Base-by-base conservation (phyloP, 2,113 vertebrate genomes). In the Vulpes lagopus region DNA sequence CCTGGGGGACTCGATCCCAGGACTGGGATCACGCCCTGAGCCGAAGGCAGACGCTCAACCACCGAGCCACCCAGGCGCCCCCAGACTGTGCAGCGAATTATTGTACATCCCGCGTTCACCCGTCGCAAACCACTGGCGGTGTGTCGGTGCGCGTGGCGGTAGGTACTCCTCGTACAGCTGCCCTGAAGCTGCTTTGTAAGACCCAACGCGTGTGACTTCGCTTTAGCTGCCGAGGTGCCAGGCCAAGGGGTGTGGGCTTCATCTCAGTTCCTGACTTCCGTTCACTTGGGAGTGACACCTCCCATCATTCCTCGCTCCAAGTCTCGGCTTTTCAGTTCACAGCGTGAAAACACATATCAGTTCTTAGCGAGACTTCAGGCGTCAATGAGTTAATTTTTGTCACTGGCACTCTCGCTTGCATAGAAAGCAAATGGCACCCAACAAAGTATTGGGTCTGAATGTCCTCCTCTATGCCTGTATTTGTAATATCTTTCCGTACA, bases 81-180 rank as follows among this genome's bases (percentile, higher is more conserved):
- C 43, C 43, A 43, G n/a, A 16, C 0, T 2, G 0, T 19, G 25
- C 7, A 3, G 1, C 0, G 5, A 4, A 20, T n/a, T 2, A 27
- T 20, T 30, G 0, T 0, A 14, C 0, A 4, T 5, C 16, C 35
- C 1, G 23, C 71, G 59, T 16, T 11, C 19, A 11, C 2, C 49
- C 27, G 27, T 19, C 0, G n/a, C 35, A 69, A 35, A 65, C 32
- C 62, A 8, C 2, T 49, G 0, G 23, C 30, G 5, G 1, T 43
- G n/a, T 49, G 17, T 7, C 10, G 27, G 14, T 11, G 62, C 10
- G 22, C 5, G 27, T 5, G 25, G 53, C 20, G 27, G 20, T 27
- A 7, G 65, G 32, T 35, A 10, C 43, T 35, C 4, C 64, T 67
- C 62, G 30, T 25, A 19, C 3, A 38, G 51, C 14, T 15, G 5